Evolutionary conservation across 1,140 invertebrate species (phyloP), one percentile per base, ranked within the genome.

Genomic region (Apis florea): DNA sequence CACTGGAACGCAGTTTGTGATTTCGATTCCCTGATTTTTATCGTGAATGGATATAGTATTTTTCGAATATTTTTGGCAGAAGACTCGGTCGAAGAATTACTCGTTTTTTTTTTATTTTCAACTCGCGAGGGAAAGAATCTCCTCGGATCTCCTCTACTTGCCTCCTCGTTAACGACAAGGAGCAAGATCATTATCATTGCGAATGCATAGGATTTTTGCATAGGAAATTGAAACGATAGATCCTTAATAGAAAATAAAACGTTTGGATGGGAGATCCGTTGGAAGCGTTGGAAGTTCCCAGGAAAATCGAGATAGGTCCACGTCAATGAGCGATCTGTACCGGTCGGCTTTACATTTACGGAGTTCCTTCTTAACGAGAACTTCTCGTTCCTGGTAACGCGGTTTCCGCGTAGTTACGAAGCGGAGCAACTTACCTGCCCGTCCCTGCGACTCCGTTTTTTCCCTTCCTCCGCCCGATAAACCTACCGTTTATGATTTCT

Each of bases 281-380:
- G 24, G 64, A 53, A 11, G 15, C 51, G 49, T 49, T n/a, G 53
- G n/a, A n/a, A n/a, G n/a, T 67, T 90, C 79, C 72, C 24, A 76
- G 64, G 76, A 87, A 87, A 72, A 66, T 64, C 82, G 26, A 64
- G 79, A 75, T 79, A 49, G 54, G 19, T 66, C 49, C 17, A 84
- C 87, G 88, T 90, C 83, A 90, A 91, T 90, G 89, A 90, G 67
- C 83, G 83, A 91, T 83, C 90, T 54, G 66, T 77, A 70, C 81
- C 73, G 58, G 83, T 26, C 71, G 83, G 85, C 66, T 91, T 90
- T 89, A 91, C 90, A 84, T 91, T 91, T 90, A 89, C 89, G 90
- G 90, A 88, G 87, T 89, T 91, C 88, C 89, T 70, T 88, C 88
- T 87, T 85, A 89, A 85, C 90, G 89, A 90, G 89, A 91, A 91